Evolutionary conservation across 1,140 invertebrate species (phyloP), one percentile per base, ranked within the genome.

Genomic region (Drosophila kurseongensis): DNA sequence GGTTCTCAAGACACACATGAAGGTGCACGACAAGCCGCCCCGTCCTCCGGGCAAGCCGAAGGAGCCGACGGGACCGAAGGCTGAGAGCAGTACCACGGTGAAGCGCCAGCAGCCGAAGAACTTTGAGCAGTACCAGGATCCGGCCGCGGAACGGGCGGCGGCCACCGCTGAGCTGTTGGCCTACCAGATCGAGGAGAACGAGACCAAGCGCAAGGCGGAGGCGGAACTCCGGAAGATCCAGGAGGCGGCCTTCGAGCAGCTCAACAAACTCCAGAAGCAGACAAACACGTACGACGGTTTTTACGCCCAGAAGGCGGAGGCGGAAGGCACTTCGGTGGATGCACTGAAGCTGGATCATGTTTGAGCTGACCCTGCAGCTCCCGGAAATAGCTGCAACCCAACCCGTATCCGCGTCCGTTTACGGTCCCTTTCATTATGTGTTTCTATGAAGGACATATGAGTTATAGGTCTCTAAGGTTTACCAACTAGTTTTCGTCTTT

Each of bases 1-100:
- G 41, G 89, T 89, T 32, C 50, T 92, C 1, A 92, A 92, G 42
- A 91, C 82, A 18, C 91, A 92, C 54, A 80, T 90, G 52, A 91
- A 92, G 58, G 81, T 91, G 8, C 91, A 92, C 56, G 74, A 86
- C 32, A 91, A 89, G 69, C 83, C 80, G 10, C 78, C 78, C 1
- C 63, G 80, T 51, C 65, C 78, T 6, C 82, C 82, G 7, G 73
- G 67, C 47, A 77, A 76, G 8, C 60, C 74, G 16, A 58, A 86
- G 72, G 78, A 86, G 48, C 40, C 84, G 18, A 1, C 63, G 23
- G 73, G 67, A 0, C 75, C 77, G 13, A 86, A 81, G 51, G 69
- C 83, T 8, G 78, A 90, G 27, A 75, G 75, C 35, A 67, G 59
- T 45, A 66, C 38, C 6, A 9, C 65, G 2, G 57, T 78, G 5